Conservation (phyloP, 2,113 vertebrate species). For the Larimichthys polyactis region DNA sequence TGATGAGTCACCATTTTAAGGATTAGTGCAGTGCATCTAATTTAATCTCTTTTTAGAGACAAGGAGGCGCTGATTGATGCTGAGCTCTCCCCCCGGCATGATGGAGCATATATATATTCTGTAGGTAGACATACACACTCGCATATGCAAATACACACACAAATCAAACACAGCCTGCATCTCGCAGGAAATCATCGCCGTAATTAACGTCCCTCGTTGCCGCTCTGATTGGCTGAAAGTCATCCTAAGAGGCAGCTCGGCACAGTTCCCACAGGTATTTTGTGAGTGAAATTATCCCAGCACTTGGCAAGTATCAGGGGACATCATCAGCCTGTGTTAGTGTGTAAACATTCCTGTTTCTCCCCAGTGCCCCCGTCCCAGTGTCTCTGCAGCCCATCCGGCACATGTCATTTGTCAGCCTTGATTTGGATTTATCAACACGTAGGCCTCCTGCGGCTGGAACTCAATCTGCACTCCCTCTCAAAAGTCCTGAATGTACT, state of each 20-base stretch:
- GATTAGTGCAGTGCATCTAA: constrained; percentile 54
- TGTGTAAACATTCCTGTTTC: constrained; percentile 75
- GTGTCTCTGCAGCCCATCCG: constrained; percentile 61
- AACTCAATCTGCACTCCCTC: constrained; percentile 48
- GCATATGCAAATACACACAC: constrained; percentile 14
- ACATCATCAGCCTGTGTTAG: constrained; percentile 75
- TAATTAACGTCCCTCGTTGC: constrained; percentile 74
- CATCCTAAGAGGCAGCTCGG: constrained; percentile 56
- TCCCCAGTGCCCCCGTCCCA: constrained; percentile 58
- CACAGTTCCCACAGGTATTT: constrained; percentile 69
- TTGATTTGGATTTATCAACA: constrained; percentile 75
- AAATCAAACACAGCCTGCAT: constrained; percentile 63
- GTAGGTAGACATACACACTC: constrained; percentile 39
- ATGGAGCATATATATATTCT: constrained; percentile 48
- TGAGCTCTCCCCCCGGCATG: constrained; percentile 30
- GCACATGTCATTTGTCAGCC: constrained; percentile 76
- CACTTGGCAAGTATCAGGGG: constrained; percentile 62
- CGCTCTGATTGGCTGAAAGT: constrained; percentile 75
- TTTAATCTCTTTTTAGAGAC: constrained; percentile 62
- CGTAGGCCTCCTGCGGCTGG: constrained; percentile 28
- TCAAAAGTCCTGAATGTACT: constrained; percentile 39
- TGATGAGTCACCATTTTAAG: constrained; percentile 33
- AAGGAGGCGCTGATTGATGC: constrained; percentile 61
- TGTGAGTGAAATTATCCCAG: constrained; percentile 71
- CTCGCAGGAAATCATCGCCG: constrained; percentile 77